Conservation (phyloP, 2,797 vertebrate genomes). For the Syncerus caffer region DNA sequence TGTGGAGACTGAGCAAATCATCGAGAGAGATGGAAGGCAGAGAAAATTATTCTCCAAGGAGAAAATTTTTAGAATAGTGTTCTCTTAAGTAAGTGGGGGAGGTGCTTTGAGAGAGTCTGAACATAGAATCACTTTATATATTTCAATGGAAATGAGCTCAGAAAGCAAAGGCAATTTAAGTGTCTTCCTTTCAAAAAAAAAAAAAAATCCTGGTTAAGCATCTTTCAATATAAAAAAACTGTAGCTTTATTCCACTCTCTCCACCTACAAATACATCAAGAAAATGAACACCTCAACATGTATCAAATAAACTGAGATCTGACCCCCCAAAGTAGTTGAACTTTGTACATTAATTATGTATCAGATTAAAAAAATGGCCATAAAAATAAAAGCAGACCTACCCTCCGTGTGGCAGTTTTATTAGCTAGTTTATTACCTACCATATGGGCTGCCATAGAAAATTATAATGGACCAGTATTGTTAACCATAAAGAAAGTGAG, state of each 20-base stretch:
- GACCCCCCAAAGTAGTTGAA: constrained; percentile 58
- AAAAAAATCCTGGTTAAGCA: background rate
- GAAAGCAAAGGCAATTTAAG: constrained; percentile 38
- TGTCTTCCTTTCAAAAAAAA: background rate
- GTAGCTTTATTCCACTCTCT: background rate
- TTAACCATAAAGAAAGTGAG: constrained; percentile 71
- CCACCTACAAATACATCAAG: background rate
- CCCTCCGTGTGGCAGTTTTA: constrained; percentile 78
- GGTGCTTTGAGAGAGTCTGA: background rate
- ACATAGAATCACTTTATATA: background rate
- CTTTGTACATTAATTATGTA: constrained; percentile 74
- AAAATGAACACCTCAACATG: constrained; percentile 53
- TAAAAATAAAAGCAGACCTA: constrained; percentile 77
- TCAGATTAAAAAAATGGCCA: constrained; percentile 73
- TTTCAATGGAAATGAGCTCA: constrained; percentile 6
- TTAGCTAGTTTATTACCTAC: constrained; percentile 80
- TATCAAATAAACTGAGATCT: constrained; percentile 48
- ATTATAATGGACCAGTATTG: constrained; percentile 74
- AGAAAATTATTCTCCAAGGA: constrained; percentile 19
- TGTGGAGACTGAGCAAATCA: background rate
- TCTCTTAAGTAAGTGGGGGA: background rate
- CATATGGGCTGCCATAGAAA: constrained; percentile 77
- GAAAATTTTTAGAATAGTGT: background rate
- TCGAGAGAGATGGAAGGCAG: background rate
- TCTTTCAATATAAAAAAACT: background rate